Evolutionary conservation across 1,140 invertebrate genomes (phyloP), one percentile per base, ranked within the genome.

Genomic region (Pteromalus puparum): DNA sequence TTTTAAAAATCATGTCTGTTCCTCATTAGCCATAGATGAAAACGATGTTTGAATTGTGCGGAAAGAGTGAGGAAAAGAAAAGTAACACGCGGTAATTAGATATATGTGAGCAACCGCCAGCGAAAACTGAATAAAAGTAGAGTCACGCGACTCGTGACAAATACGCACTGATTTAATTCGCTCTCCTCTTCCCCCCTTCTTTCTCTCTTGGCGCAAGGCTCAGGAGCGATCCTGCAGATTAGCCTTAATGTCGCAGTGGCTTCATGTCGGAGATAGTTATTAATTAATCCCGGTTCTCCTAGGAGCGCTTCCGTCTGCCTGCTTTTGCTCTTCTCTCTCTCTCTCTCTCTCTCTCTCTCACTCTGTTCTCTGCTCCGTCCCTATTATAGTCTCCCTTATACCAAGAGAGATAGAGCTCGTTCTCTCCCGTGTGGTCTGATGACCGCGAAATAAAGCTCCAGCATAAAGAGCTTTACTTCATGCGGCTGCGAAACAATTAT

Each of bases 251-350:
- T 61, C 53, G 53, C 53, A 61, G 53, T 61, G 53, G 53, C 53
- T 61, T 61, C 53, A 61, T 61, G 53, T 61, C 53, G 53, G 53
- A 61, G 53, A 61, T 61, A n/a, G 53, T 61, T 61, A 61, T 61
- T 61, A 61, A 61, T 61, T 61, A 61, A 61, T 61, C 53, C 53
- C 53, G 53, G 53, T 61, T 61, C 53, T 61, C 21, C 53, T 61
- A 61, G 53, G 53, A 61, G 53, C 18, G 53, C 53, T 61, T 61
- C 53, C 53, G 53, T 61, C 53, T 61, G 53, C 53, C 53, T 61
- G 53, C 53, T 21, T 61, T 61, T 61, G 53, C 53, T 21, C 53
- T 61, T 61, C 53, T n/a, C 53, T 61, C 53, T 61, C 46, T 3
- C 46, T 18, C 46, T 48, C 53, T n/a, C 53, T n/a, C n/a, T 53